Conservation (phyloP, 2,888 invertebrate genomes). For the Galeopsomyia nigrocyanea region DNA sequence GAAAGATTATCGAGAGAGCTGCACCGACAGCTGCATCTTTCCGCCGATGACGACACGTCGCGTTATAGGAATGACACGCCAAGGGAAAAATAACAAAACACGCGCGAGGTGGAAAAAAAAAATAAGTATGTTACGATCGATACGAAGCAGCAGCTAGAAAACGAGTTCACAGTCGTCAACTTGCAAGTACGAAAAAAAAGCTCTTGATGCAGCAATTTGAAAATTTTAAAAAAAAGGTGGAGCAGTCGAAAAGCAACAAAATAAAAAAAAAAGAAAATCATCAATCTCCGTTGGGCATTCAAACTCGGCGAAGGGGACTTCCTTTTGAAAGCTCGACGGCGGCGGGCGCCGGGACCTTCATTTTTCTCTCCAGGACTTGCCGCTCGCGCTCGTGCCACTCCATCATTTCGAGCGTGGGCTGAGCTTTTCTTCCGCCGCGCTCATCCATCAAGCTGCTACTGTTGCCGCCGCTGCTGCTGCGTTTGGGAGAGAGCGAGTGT, state of each 20-base stretch:
- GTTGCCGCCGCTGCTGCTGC: slow-evolving; percentile 11
- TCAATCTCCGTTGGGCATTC: slow-evolving; percentile 28
- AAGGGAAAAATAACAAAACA: too few relatives aligned
- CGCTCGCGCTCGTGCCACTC: slow-evolving; percentile 9
- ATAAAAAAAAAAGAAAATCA: slow-evolving; percentile 13
- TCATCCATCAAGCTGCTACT: slow-evolving; percentile 38
- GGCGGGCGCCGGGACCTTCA: slow-evolving; percentile 11
- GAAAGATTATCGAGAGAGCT: too few relatives aligned
- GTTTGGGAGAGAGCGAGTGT: background rate
- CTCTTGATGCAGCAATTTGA: too few relatives aligned
- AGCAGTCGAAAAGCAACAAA: too few relatives aligned
- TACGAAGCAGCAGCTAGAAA: slow-evolving; percentile 21
- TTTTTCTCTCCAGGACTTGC: slow-evolving; percentile 17
- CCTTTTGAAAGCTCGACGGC: slow-evolving; percentile 23
- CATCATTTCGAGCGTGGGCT: slow-evolving; percentile 19
- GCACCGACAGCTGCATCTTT: too few relatives aligned
- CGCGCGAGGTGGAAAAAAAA: too few relatives aligned
- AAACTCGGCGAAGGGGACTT: slow-evolving; percentile 18
- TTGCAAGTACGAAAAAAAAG: too few relatives aligned
- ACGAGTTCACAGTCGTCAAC: too few relatives aligned
- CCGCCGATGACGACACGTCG: too few relatives aligned
- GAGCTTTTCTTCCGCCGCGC: slow-evolving; percentile 15
- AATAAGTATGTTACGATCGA: slow-evolving; percentile 1
- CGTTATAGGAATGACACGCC: too few relatives aligned
- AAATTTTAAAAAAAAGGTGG: too few relatives aligned